phyloP scores from a whole-genome alignment of 2,888 invertebrate species.

The Ecliptopera silaceata region DNA sequence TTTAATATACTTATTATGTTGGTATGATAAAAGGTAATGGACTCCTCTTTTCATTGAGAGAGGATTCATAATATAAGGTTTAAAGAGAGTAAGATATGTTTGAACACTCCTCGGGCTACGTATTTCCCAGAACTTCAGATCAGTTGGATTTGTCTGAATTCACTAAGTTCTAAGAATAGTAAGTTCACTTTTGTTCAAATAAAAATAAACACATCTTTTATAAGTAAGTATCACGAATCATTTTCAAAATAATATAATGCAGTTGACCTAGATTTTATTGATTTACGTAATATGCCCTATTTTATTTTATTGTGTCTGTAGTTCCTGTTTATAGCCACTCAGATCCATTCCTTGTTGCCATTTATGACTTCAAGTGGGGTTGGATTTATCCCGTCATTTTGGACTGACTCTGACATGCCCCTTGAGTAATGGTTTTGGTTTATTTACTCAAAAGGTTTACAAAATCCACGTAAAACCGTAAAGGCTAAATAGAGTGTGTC shows the following conservation, averaged over 20 bases:
- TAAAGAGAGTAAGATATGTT: too few species aligned
- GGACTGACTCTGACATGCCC: neutral
- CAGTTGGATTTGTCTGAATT: too few species aligned
- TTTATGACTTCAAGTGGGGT: constrained; percentile 6
- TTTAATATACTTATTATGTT: neutral
- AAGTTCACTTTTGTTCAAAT: neutral
- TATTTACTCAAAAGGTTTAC: too few species aligned
- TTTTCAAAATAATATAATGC: neutral
- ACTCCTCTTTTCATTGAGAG: neutral
- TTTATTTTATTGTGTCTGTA: neutral
- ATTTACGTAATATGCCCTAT: constrained; percentile 4
- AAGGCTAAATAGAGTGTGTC: too few species aligned
- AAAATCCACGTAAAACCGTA: too few species aligned
- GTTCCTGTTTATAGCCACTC: constrained; percentile 3
- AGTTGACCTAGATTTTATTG: constrained; percentile 6
- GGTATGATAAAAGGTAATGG: neutral
- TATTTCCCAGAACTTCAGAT: too few species aligned
- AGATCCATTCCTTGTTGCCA: constrained; percentile 6
- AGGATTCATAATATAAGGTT: too few species aligned
- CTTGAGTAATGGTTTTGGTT: neutral
- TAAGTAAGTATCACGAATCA: too few species aligned
- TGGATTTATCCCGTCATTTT: constrained; percentile 6
- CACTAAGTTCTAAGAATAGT: too few species aligned
- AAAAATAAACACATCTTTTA: too few species aligned
- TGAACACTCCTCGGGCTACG: too few species aligned